phyloP scores from a whole-genome alignment of 2,888 invertebrate genomes.

The Nebria salina region DNA sequence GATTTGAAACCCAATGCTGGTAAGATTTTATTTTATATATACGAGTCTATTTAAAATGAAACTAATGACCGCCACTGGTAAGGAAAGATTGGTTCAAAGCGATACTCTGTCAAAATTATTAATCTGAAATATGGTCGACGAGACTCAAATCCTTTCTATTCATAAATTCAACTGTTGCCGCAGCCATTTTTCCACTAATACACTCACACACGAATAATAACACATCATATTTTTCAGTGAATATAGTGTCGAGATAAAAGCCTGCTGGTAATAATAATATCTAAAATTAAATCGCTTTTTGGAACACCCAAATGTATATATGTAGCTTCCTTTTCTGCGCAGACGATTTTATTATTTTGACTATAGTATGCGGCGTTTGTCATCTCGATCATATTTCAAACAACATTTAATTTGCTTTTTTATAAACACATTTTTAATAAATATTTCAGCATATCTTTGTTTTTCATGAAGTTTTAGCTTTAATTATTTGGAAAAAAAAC shows the following conservation, averaged over 20 bases:
- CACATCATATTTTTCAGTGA: slow-evolving; percentile 41
- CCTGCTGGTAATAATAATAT: slow-evolving; percentile 43
- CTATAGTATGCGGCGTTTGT: background rate
- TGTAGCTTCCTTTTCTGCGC: background rate
- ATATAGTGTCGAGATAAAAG: slow-evolving; percentile 26
- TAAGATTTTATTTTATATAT: background rate
- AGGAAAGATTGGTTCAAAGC: background rate
- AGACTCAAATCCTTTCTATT: slow-evolving; percentile 36
- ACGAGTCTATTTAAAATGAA: background rate
- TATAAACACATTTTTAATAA: slow-evolving; percentile 1
- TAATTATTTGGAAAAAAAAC: background rate
- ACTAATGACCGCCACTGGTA: background rate
- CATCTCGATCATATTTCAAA: slow-evolving; percentile 22
- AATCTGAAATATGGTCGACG: slow-evolving; percentile 34
- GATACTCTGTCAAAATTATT: slow-evolving; percentile 35
- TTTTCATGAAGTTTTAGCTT: background rate
- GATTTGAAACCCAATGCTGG: background rate
- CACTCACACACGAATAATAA: slow-evolving; percentile 36
- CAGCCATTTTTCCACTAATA: slow-evolving; percentile 35
- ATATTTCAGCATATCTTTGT: background rate
- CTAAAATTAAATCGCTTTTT: slow-evolving; percentile 44
- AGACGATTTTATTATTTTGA: background rate
- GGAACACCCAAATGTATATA: slow-evolving; percentile 19
- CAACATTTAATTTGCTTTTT: slow-evolving; percentile 10
- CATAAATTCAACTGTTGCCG: slow-evolving; percentile 40